Percentiles rank a stretch among this genome's conserved stretches.
These are phyloP conservation scores for Lissocephala sabroskyi DNA, from an alignment of 2,888 invertebrate genomes.

Conservation along the genomic window DNA sequence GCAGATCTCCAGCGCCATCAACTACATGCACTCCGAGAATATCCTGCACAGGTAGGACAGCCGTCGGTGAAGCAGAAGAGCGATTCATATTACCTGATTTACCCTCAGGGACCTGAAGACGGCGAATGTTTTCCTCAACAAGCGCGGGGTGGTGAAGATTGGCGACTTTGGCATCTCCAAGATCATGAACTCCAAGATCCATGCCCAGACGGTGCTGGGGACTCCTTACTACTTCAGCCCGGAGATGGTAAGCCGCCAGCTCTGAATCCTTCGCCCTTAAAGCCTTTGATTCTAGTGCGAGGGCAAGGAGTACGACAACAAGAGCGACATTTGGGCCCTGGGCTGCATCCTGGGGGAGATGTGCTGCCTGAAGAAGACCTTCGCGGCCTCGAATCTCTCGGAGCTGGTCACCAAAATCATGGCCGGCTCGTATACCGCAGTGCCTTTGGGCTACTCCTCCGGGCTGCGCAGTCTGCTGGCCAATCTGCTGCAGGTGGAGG, in stretches of 20 bases:
- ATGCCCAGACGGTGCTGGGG: slow-evolving; percentile 81
- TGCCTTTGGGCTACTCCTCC: slow-evolving; percentile 78
- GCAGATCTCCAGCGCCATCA: slow-evolving; percentile 80
- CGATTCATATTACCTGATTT: background rate
- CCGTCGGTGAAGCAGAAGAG: background rate
- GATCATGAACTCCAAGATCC: slow-evolving; percentile 79
- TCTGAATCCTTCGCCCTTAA: no score
- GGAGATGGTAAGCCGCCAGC: slow-evolving; percentile 76
- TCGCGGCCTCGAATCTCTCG: slow-evolving; percentile 82
- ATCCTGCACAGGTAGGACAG: slow-evolving; percentile 74
- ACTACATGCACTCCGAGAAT: slow-evolving; percentile 81
- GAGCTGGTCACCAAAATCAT: slow-evolving; percentile 83
- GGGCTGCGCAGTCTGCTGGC: slow-evolving; percentile 77
- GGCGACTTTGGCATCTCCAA: slow-evolving; percentile 86
- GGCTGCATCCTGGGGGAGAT: slow-evolving; percentile 85
- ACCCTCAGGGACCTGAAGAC: slow-evolving; percentile 80
- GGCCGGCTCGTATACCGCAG: slow-evolving; percentile 79
- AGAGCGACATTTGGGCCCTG: slow-evolving; percentile 85
- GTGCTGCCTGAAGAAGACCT: slow-evolving; percentile 80
- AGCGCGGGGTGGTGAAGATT: slow-evolving; percentile 78
- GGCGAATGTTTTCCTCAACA: slow-evolving; percentile 82
- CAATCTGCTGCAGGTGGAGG: slow-evolving; percentile 77
- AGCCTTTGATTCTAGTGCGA: slow-evolving; percentile 75
- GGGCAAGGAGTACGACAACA: slow-evolving; percentile 82
- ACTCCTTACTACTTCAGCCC: slow-evolving; percentile 83